A percentile compares a stretch with the other conserved stretches of the same genome.
These are phyloP conservation scores for Parotia lawesii DNA, from an alignment of 2,113 vertebrate genomes.

Conservation along the genomic window DNA sequence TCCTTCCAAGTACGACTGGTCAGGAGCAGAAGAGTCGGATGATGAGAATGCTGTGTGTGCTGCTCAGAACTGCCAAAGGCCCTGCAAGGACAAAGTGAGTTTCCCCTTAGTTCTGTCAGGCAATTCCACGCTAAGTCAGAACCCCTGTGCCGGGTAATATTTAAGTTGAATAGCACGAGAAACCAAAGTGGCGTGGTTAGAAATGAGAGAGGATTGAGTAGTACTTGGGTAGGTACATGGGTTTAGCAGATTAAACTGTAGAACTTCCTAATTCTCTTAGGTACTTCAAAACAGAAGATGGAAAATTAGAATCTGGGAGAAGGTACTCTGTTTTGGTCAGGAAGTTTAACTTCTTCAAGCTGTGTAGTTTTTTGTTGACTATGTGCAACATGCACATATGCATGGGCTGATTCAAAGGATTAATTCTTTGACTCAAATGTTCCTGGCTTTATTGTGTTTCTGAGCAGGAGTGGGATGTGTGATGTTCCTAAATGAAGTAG, in stretches of 20 bases:
- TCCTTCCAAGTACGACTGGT: conserved; percentile 98
- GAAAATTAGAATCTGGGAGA: neutral
- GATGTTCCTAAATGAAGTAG: neutral
- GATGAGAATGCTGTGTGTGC: conserved; percentile 97
- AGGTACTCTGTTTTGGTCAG: neutral
- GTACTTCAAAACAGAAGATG: neutral
- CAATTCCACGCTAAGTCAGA: neutral
- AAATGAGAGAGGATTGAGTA: neutral
- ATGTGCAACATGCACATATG: neutral
- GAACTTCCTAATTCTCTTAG: neutral
- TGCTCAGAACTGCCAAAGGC: conserved; percentile 92
- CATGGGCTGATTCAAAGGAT: neutral
- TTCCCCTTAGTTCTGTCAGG: neutral
- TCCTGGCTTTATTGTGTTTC: neutral
- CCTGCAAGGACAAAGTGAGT: conserved; percentile 97
- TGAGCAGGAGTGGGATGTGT: neutral
- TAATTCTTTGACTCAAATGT: neutral
- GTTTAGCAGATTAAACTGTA: neutral
- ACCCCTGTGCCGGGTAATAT: neutral
- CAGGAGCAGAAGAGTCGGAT: conserved; percentile 94
- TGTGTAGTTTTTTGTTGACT: neutral
- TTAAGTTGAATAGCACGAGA: neutral
- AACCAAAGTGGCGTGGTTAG: neutral
- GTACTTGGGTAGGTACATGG: neutral
- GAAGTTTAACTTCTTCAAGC: neutral